These are phyloP conservation scores for Myripristis murdjan DNA, from an alignment of 2,797 vertebrate species.

Conservation along the genomic window DNA sequence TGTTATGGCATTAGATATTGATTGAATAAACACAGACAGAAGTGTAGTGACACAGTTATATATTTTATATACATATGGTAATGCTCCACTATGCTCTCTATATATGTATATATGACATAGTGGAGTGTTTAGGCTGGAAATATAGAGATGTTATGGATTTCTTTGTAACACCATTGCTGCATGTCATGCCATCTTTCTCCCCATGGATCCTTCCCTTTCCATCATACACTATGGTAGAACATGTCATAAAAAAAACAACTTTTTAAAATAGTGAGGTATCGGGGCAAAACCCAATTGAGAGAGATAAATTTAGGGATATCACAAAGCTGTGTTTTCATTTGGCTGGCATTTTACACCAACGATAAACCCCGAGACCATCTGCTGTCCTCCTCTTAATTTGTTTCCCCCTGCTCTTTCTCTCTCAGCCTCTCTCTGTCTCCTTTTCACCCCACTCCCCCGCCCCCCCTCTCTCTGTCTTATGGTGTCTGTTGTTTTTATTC, in stretches of 20 bases:
- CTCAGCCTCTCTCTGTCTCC: neutral
- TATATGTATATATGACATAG: too few species aligned
- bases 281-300: slow-evolving; percentile 1
- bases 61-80: neutral
- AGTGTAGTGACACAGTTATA: neutral
- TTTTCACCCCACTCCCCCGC: neutral
- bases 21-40: too few species aligned
- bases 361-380: slow-evolving; percentile 58
- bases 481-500: neutral
- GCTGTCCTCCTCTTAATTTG: slow-evolving; percentile 20
- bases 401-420: neutral
- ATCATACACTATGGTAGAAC: too few species aligned
- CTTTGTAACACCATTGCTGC: too few species aligned
- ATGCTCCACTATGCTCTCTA: too few species aligned
- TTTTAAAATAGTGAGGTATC: neutral
- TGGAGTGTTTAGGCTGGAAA: too few species aligned
- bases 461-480: neutral
- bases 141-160: too few species aligned
- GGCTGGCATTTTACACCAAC: slow-evolving; percentile 31
- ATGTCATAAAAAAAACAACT: neutral
- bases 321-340: slow-evolving; percentile 55
- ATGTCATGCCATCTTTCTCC: too few species aligned
- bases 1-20: too few species aligned
- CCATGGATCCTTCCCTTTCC: too few species aligned
- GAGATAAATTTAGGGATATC: slow-evolving; percentile 41